These are phyloP conservation scores for Linnaemya tessellans DNA, from an alignment of 2,888 invertebrate species.

Conservation along the genomic window DNA sequence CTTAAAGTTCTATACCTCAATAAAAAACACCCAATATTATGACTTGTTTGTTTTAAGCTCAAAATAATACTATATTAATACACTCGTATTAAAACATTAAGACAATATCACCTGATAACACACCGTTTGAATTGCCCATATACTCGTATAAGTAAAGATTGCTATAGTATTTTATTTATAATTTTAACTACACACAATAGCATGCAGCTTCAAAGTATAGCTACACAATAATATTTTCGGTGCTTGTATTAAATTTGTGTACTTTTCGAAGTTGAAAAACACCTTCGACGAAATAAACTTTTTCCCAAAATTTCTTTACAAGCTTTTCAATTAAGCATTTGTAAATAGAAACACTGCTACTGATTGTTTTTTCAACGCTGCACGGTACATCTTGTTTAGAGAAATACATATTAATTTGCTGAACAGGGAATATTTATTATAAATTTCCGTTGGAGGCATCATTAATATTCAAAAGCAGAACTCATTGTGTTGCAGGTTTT, in stretches of 20 bases:
- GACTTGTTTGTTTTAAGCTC: too few relatives aligned
- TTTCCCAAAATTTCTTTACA: neutral
- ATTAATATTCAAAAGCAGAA: neutral
- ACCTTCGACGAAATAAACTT: neutral
- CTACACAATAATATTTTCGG: neutral
- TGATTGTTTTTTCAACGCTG: neutral
- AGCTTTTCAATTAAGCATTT: slow-evolving; percentile 55
- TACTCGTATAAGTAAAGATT: neutral
- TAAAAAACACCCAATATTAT: too few relatives aligned
- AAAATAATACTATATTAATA: too few relatives aligned
- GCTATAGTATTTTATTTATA: neutral
- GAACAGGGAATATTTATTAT: neutral
- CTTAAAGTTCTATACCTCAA: too few relatives aligned
- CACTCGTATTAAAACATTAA: too few relatives aligned
- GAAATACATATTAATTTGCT: slow-evolving; percentile 3
- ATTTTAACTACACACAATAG: neutral
- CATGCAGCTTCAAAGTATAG: neutral
- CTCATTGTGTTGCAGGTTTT: neutral
- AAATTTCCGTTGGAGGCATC: neutral
- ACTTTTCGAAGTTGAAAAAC: neutral
- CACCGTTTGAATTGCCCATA: too few relatives aligned
- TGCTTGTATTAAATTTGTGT: neutral
- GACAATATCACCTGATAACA: too few relatives aligned
- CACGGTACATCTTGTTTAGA: neutral
- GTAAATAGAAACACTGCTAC: neutral